Conservation (phyloP, 2,888 invertebrate genomes). For the Mantis religiosa region DNA sequence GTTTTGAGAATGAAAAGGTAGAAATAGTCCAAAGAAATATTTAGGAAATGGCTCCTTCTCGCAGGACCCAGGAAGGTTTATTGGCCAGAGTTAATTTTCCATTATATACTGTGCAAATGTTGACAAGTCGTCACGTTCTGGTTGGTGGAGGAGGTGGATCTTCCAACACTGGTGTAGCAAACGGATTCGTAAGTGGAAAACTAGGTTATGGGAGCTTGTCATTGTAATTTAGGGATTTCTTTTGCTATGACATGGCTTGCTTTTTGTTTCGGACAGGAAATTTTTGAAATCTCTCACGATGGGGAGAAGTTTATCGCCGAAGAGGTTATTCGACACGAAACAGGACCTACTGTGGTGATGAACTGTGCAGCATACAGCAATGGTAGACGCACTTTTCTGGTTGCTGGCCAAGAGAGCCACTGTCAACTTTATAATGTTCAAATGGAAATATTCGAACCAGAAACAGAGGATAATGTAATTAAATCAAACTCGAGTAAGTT, state of each 20-base stretch:
- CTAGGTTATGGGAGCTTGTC: not conserved
- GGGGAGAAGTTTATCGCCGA: constrained; percentile 78
- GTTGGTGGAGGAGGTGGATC: constrained; percentile 97
- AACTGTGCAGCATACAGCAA: constrained; percentile 74
- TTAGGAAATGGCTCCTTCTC: constrained; percentile 55
- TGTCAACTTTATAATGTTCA: constrained; percentile 78
- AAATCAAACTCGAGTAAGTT: not conserved
- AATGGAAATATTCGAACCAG: constrained; percentile 41
- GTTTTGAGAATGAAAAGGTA: not conserved
- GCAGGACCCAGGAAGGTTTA: constrained; percentile 63
- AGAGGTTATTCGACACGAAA: constrained; percentile 85
- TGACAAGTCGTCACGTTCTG: constrained; percentile 88
- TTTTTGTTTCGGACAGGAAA: constrained; percentile 63
- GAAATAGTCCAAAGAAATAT: not conserved
- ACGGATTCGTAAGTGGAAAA: constrained; percentile 82
- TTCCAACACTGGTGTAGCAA: constrained; percentile 93
- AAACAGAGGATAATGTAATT: not conserved
- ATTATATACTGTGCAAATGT: constrained; percentile 82
- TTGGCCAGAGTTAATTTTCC: constrained; percentile 90
- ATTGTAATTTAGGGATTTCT: not conserved
- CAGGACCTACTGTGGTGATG: constrained; percentile 87
- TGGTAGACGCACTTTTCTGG: constrained; percentile 71
- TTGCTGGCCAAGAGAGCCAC: constrained; percentile 88
- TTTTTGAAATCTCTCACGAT: constrained; percentile 85
- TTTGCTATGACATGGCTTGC: not conserved